These are phyloP conservation scores for Sylvia borin DNA, from an alignment of 2,797 vertebrate species.

Conservation along the genomic window DNA sequence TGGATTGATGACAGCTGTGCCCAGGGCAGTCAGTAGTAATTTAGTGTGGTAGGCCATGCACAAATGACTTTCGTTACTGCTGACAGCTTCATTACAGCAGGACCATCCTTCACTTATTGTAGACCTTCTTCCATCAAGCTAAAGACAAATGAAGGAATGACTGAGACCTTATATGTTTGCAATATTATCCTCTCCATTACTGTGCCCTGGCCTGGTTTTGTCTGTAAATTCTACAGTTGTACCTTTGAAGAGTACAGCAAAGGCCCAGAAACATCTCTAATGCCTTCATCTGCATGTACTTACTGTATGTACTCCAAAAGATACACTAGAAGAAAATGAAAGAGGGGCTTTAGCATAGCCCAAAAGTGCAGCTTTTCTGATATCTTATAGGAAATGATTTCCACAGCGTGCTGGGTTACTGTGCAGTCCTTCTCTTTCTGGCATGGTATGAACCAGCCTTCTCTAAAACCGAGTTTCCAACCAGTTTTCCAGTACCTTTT, in stretches of 20 bases:
- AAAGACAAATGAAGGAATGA: slow-evolving; percentile 61
- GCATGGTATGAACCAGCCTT: not conserved
- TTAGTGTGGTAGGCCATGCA: slow-evolving; percentile 64
- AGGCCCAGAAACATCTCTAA: not conserved
- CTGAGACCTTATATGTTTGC: slow-evolving; percentile 16
- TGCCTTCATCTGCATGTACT: not conserved
- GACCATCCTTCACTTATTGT: slow-evolving; percentile 66
- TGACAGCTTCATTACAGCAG: slow-evolving; percentile 76
- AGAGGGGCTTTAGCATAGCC: not conserved
- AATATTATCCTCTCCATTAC: slow-evolving; percentile 46
- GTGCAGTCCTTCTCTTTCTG: not conserved
- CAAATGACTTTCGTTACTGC: slow-evolving; percentile 45
- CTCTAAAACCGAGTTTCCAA: not conserved
- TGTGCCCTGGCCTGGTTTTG: not conserved
- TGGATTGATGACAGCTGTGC: slow-evolving; percentile 67
- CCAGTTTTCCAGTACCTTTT: not conserved
- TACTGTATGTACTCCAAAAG: not conserved
- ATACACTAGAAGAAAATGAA: not conserved
- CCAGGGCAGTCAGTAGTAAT: slow-evolving; percentile 56
- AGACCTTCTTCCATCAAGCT: slow-evolving; percentile 62
- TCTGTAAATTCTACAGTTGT: not conserved
- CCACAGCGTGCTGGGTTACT: not conserved
- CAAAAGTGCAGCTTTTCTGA: not conserved
- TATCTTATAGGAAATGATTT: not conserved
- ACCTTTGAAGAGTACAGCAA: not conserved